Evolutionary conservation across 2,888 invertebrate genomes (phyloP), one percentile per base, ranked within the genome.

Genomic region (Ectemnius continuus): DNA sequence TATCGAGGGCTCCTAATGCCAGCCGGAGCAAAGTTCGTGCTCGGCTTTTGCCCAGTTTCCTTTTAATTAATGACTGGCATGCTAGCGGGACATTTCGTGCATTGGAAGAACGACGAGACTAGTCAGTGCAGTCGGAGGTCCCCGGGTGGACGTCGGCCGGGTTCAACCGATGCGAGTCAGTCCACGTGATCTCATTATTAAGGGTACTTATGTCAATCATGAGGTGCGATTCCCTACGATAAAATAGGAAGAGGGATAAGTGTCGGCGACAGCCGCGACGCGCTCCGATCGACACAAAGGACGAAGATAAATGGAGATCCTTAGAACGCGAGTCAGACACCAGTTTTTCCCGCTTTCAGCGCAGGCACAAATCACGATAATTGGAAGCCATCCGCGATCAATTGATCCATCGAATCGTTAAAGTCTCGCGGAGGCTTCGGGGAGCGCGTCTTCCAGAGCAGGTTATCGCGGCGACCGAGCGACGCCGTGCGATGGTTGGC

Each of bases 61-160:
- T 71, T 36, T 26, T 57, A 71, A 71, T 68, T 71, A 71, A 71
- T 71, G 61, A 71, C 18, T 56, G 71, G 56, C 18, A 71, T 45
- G 60, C 18, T 57, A 61, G 23, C 67, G 11, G 36, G 47, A 57
- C 61, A 68, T 68, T 46, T 68, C 16, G 67, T 46, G 70, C 60
- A 60, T 67, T 66, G 52, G 67, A 60, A 59, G 26, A 46, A n/a
- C 60, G 67, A 57, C 59, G 70, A 48, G 11, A 36, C 36, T 8
- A 36, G 36, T 36, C 36, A 11, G 8, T 36, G 36, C 36, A n/a
- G n/a, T 36, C 36, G 36, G 36, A 6, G 11, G 36, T 36, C 8
- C 8, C 36, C 36, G 36, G 36, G 36, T 36, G 36, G 36, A 36
- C 36, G 11, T 36, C 36, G n/a, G n/a, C 36, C 8, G 36, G 36